phyloP scores from a whole-genome alignment of 2,797 vertebrate species.

The Delichon dasypus region DNA sequence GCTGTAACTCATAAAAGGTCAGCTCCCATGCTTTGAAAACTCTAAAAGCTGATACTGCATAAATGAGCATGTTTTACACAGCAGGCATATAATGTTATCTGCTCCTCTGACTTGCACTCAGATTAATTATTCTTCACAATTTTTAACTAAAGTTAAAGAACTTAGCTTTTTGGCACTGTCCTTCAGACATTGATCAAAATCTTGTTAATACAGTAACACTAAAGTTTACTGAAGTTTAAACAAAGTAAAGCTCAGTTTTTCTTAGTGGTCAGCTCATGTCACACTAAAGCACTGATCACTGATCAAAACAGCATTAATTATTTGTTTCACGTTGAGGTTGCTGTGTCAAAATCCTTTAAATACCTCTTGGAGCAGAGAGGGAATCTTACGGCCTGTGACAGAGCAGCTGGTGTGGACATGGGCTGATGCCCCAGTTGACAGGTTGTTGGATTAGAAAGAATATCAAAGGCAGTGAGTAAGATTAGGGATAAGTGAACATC shows the following conservation, averaged over 20 bases:
- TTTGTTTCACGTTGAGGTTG: constrained; percentile 64
- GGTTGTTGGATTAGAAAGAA: constrained; percentile 82
- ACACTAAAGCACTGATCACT: constrained; percentile 51
- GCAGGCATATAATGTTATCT: background rate
- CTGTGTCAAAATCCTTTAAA: constrained; percentile 61
- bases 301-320: constrained; percentile 77
- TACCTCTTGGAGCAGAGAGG: constrained; percentile 66
- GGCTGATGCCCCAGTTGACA: constrained; percentile 79
- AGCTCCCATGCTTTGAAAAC: background rate
- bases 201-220: constrained; percentile 52
- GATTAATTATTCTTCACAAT: constrained; percentile 11
- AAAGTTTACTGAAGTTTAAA: constrained; percentile 61
- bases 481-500: constrained; percentile 78
- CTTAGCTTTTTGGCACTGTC: background rate
- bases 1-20: background rate
- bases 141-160: constrained; percentile 28
- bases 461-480: constrained; percentile 80
- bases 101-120: background rate
- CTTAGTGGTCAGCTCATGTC: constrained; percentile 54
- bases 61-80: constrained; percentile 17
- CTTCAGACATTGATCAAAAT: constrained; percentile 55
- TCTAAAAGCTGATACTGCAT: background rate
- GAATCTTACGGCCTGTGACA: constrained; percentile 69
- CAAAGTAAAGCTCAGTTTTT: constrained; percentile 65
- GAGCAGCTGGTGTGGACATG: constrained; percentile 81